Evolutionary conservation across 1,140 invertebrate genomes (phyloP).

Genomic region (Plectus sambesii): DNA sequence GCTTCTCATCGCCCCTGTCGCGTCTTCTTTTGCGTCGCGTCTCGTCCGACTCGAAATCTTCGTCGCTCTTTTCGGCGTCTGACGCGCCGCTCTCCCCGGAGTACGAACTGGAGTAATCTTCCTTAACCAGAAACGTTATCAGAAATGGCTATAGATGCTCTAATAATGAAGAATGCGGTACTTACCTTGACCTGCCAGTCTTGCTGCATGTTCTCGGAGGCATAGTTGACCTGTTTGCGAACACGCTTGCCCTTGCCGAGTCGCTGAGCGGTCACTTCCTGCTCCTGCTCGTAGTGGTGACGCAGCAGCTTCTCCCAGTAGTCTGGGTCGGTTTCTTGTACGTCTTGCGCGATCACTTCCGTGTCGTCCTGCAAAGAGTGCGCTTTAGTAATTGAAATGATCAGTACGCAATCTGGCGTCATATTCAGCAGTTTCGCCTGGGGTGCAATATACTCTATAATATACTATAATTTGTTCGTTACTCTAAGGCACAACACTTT

Average conservation of each 20-base stretch:
- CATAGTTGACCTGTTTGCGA: constrained; percentile 61
- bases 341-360: constrained; percentile 95
- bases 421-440: constrained; percentile 2
- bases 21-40: constrained; percentile 59
- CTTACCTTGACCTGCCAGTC: constrained; percentile 33
- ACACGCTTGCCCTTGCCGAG: constrained; percentile 75
- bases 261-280: constrained; percentile 80
- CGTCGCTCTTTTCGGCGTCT: constrained; percentile 49
- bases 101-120: constrained; percentile 30
- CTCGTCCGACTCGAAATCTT: constrained; percentile 77
- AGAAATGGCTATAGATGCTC: background rate
- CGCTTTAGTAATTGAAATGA: constrained; percentile 34
- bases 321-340: constrained; percentile 90
- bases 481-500: too few species aligned
- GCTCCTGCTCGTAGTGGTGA: constrained; percentile 98
- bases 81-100: constrained; percentile 11
- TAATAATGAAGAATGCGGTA: too few species aligned
- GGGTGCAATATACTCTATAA: background rate
- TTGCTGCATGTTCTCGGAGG: constrained; percentile 40
- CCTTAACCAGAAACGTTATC: background rate
- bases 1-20: constrained; percentile 85
- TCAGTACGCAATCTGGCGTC: background rate
- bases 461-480: too few species aligned
- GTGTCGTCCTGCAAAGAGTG: constrained; percentile 70
- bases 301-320: constrained; percentile 98